Base-by-base conservation (phyloP, 53 echinoderm and acorn worm genomes). In the Arbacia lixula region DNA sequence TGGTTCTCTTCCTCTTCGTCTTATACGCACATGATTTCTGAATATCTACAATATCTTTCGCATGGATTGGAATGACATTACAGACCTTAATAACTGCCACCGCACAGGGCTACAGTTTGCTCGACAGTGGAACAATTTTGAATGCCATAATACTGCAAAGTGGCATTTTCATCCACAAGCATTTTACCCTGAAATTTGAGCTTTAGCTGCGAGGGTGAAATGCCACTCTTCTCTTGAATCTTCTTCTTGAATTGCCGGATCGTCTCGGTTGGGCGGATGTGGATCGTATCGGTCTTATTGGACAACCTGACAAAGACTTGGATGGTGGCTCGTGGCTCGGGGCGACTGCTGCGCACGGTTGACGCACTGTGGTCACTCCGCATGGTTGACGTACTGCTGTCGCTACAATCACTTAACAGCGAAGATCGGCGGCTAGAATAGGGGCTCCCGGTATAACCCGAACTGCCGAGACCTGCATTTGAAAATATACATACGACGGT, bases 381-480 rank as follows among this genome's bases (percentile, higher is more conserved):
- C 25, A 25, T 58, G 3, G 66, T 22, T 6, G 66, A 21, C 37
- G 9, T 37, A 66, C 66, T 66, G 37, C 38, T 38, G 31, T 66
- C 66, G 38, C 66, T 66, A 20, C n/a, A 38, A 9, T 36, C 66
- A 20, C 66, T 66, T 38, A 38, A 66, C 4, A 37, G 22, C 4
- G 66, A 66, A 20, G 66, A 22, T 36, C 66, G 36, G 10, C 66
- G 66, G 37, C 37, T 66, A 22, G 66, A 66, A 10, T 36, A 66
- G 66, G 24, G 21, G 66, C 66, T 66, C 21, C 38, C n/a, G 2
- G 66, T 9, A 22, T 66, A 66, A 22, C 37, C 66, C 20, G 37
- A 36, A 66, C 66, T 66, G 37, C 37, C 24, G 5, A 22, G 3
- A 37, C 37, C 66, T n/a, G n/a, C n/a, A n/a, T n/a, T n/a, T n/a